Base-by-base conservation (phyloP, 2,888 invertebrate species). In the Syritta pipiens region DNA sequence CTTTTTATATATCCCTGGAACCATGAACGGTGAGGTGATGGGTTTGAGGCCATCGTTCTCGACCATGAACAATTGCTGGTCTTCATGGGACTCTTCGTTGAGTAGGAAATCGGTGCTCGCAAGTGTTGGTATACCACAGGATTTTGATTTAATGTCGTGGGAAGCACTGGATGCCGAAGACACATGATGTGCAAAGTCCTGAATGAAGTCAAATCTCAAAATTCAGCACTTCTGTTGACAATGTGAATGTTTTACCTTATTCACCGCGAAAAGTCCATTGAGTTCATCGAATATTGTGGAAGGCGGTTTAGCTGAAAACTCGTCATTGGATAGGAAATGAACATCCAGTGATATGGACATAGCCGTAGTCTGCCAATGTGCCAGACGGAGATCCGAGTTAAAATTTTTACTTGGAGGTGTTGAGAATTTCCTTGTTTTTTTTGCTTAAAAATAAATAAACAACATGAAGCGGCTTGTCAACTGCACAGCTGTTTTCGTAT, bases 1-100 rank as follows among this genome's bases (percentile, higher is more conserved):
- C 9, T 84, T 83, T 26, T 83, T 84, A 20, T 85, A 85, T 1
- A 85, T 84, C 1, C 85, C 85, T 0, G 85, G 83, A 3, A 84
- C 83, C 81, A 85, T 84, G 57, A 83, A 84, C 2, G 84, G 84
- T 0, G 85, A 83, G 1, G 83, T 83, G 7, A 85, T 83, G 0
- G 85, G 84, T 32, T 83, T 83, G 9, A 85, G 65, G 2, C 83
- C 83, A 65, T 82, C 82, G 10, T 83, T 69, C 28, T 84, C 83
- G 1, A 84, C 84, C 0, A 84, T 84, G 40, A 81, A 85, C 6
- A 85, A 51, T 26, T 84, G 65, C n/a, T 83, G 81, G 20, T 84
- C 84, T 53, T 81, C 81, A n/a, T 83, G 82, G 0, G 83, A 63
- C 10, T 84, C 83, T 1, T 83, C 81, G 19, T 83, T 68, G 14